A percentile compares a stretch with the other conserved stretches of the same genome.
phyloP scores from a whole-genome alignment of 1,140 invertebrate genomes.

The Drosophila asahinai region DNA sequence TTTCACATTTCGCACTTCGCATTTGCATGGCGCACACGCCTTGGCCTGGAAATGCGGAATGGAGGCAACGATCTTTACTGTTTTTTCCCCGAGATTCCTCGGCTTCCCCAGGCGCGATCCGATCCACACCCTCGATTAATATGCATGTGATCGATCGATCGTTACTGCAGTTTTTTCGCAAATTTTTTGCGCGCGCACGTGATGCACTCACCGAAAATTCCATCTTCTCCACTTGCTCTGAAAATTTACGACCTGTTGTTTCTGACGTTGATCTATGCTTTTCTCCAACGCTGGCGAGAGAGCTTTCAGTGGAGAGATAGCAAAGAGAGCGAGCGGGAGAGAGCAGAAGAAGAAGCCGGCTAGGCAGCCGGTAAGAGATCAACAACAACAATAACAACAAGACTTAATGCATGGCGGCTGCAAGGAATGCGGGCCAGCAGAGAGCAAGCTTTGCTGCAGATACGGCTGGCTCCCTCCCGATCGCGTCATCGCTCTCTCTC shows the following conservation, averaged over 20 bases:
- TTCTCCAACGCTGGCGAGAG: not conserved
- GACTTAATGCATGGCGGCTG: constrained; percentile 38
- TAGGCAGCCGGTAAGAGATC: constrained; percentile 52
- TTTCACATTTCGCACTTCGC: constrained; percentile 39
- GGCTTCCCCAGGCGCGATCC: not conserved
- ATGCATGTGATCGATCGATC: constrained; percentile 67
- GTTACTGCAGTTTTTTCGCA: constrained; percentile 45
- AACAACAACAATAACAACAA: constrained; percentile 1
- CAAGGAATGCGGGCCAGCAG: constrained; percentile 52
- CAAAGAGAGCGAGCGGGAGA: not conserved
- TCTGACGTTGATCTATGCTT: constrained; percentile 44
- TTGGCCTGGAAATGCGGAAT: constrained; percentile 76
- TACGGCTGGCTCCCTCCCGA: constrained; percentile 2
- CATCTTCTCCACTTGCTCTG: constrained; percentile 59
- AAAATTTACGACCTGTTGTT: constrained; percentile 72
- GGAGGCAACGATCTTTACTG: constrained; percentile 72
- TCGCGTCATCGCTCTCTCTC: constrained; percentile 12
- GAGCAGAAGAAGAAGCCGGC: constrained; percentile 41
- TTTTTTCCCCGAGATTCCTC: constrained; percentile 24
- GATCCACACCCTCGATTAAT: constrained; percentile 30
- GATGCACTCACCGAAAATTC: constrained; percentile 70
- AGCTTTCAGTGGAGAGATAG: constrained; percentile 7
- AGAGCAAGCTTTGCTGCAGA: constrained; percentile 25
- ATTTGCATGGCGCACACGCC: constrained; percentile 70
- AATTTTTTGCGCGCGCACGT: constrained; percentile 56